These are phyloP conservation scores for Drosophila auraria DNA, from an alignment of 1,140 invertebrate species.

Conservation along the genomic window DNA sequence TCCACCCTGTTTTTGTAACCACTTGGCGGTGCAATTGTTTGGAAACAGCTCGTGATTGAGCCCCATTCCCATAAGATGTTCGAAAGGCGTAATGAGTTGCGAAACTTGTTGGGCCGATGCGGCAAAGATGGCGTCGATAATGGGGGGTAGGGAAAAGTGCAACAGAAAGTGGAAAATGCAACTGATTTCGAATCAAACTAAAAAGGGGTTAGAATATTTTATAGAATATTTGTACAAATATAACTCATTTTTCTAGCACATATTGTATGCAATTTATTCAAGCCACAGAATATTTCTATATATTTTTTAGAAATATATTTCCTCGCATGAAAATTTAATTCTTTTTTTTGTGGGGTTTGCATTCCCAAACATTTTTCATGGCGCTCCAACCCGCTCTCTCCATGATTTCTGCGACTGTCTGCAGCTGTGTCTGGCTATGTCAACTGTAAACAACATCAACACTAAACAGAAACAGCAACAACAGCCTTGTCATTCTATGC, in stretches of 20 bases:
- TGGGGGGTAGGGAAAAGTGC: slow-evolving; percentile 26
- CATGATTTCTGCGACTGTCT: slow-evolving; percentile 56
- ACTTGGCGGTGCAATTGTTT: slow-evolving; percentile 84
- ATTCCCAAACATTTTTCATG: slow-evolving; percentile 25
- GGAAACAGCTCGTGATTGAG: slow-evolving; percentile 79
- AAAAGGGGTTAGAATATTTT: not conserved
- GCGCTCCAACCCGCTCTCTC: not conserved
- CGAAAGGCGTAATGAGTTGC: slow-evolving; percentile 48
- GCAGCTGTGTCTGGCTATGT: slow-evolving; percentile 80
- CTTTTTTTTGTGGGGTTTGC: not conserved
- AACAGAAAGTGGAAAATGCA: slow-evolving; percentile 6
- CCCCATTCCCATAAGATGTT: slow-evolving; percentile 51
- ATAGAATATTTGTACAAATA: not conserved
- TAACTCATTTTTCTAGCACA: not conserved
- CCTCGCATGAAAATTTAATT: slow-evolving; percentile 27
- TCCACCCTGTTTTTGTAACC: slow-evolving; percentile 68
- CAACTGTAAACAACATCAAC: slow-evolving; percentile 80
- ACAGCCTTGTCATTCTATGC: slow-evolving; percentile 41
- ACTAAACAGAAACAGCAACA: slow-evolving; percentile 41
- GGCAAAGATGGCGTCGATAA: slow-evolving; percentile 26
- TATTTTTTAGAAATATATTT: slow-evolving; percentile 7
- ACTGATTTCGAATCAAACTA: not conserved
- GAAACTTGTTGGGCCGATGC: slow-evolving; percentile 40
- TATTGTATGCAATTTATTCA: not conserved
- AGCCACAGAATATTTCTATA: slow-evolving; percentile 2